Evolutionary conservation across 2,113 vertebrate species (phyloP).

Genomic region (Ranitomeya imitator): DNA sequence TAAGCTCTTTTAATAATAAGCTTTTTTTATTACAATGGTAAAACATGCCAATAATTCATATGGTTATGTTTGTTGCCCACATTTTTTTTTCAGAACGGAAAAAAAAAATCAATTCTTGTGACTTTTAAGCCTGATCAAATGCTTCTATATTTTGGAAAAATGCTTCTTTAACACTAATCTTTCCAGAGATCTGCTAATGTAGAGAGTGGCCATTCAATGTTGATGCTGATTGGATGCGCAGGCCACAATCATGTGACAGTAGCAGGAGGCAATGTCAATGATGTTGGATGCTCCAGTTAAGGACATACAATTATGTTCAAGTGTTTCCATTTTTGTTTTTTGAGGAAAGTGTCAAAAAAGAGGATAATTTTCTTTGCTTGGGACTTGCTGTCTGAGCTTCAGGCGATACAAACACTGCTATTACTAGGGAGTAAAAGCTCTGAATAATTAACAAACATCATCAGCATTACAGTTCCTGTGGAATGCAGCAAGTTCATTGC

Average conservation of each 20-base stretch:
- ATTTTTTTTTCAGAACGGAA: too few species aligned
- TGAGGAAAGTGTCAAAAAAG: constrained; percentile 70
- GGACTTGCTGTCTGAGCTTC: constrained; percentile 89
- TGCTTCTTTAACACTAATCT: neutral
- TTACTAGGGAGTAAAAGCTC: constrained; percentile 91
- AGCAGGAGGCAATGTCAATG: constrained; percentile 75
- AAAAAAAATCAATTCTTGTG: too few species aligned
- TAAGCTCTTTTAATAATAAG: too few species aligned
- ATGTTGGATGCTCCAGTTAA: constrained; percentile 72
- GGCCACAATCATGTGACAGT: constrained; percentile 77
- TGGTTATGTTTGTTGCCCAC: too few species aligned
- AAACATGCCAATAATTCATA: too few species aligned
- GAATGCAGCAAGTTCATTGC: constrained; percentile 85
- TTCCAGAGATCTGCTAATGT: neutral
- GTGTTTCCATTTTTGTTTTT: constrained; percentile 65
- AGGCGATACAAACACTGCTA: constrained; percentile 88
- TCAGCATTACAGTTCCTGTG: constrained; percentile 90
- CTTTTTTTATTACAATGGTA: too few species aligned
- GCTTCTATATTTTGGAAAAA: neutral
- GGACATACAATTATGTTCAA: constrained; percentile 79
- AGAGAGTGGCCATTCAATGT: neutral
- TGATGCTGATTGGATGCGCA: neutral
- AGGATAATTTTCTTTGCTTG: constrained; percentile 84
- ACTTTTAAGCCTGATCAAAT: too few species aligned
- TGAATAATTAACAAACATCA: constrained; percentile 98